Conservation (phyloP, 2,888 invertebrate genomes). For the Acanthosoma haemorrhoidale region DNA sequence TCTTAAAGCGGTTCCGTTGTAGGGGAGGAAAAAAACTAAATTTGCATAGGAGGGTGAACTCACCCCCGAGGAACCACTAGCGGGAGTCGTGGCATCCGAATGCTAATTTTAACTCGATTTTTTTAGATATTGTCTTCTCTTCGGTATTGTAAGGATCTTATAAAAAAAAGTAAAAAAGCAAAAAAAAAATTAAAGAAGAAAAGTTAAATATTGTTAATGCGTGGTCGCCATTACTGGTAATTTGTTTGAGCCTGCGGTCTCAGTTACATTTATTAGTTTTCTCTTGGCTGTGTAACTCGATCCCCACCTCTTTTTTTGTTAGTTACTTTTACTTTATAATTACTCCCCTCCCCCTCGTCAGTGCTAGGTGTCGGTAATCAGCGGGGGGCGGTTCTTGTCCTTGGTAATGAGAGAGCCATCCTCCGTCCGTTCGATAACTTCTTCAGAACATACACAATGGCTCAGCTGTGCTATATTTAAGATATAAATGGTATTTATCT, state of each 20-base stretch:
- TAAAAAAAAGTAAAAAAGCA: not conserved
- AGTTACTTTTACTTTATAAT: slow-evolving; percentile 8
- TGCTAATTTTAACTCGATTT: slow-evolving; percentile 12
- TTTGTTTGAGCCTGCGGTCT: slow-evolving; percentile 31
- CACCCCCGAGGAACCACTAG: not conserved
- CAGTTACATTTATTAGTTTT: slow-evolving; percentile 12
- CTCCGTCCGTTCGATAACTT: too few species aligned
- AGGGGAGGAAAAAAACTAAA: slow-evolving; percentile 1
- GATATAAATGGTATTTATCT: too few species aligned
- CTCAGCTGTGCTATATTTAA: too few species aligned
- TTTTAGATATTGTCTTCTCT: slow-evolving; percentile 10
- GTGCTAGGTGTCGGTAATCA: slow-evolving; percentile 3
- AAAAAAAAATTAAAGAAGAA: slow-evolving; percentile 20
- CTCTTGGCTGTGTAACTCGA: not conserved
- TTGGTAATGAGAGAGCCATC: too few species aligned
- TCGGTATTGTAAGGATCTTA: not conserved
- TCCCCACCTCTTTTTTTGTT: not conserved
- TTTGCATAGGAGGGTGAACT: not conserved
- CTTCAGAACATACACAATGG: too few species aligned
- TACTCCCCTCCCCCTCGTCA: not conserved
- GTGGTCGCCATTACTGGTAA: slow-evolving; percentile 33
- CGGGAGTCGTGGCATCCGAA: not conserved
- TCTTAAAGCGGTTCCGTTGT: not conserved
- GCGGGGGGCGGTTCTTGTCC: too few species aligned
- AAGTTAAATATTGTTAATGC: slow-evolving; percentile 38